Percentiles rank a stretch among this genome's conserved stretches.
phyloP scores from a whole-genome alignment of 2,888 invertebrate species.

The Lasioglossum marginatum region DNA sequence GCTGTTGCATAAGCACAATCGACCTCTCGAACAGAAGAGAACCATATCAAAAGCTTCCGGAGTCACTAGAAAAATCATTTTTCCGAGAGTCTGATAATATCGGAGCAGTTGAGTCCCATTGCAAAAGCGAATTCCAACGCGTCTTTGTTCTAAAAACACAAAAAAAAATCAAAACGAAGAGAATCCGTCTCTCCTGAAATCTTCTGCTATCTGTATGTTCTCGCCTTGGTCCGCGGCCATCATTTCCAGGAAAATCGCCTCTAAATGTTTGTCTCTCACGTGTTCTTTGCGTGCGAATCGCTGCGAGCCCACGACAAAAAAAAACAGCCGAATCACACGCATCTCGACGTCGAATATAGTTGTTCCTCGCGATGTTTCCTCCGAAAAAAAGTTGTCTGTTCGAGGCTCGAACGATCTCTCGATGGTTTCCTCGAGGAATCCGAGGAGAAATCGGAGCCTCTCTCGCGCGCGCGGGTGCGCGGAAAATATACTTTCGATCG shows the following conservation, averaged over 20 bases:
- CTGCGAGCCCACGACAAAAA: slow-evolving; percentile 76
- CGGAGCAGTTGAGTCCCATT: slow-evolving; percentile 11
- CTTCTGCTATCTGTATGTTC: slow-evolving; percentile 18
- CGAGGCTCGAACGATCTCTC: slow-evolving; percentile 1
- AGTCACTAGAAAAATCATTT: not conserved
- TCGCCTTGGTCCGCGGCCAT: slow-evolving; percentile 14
- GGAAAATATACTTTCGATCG: not conserved
- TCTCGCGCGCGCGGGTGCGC: not conserved
- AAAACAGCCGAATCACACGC: slow-evolving; percentile 29
- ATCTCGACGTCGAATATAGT: not conserved
- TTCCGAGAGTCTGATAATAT: not conserved
- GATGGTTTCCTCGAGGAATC: not conserved
- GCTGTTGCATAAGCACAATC: not conserved
- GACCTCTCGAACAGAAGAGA: not conserved
- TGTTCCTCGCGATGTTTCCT: not conserved
- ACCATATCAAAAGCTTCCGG: not conserved
- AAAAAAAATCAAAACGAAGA: not conserved
- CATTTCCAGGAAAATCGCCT: slow-evolving; percentile 38
- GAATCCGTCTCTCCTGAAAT: not conserved
- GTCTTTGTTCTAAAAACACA: not conserved
- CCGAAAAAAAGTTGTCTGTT: not conserved
- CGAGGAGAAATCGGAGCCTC: not conserved
- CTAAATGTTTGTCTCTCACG: slow-evolving; percentile 29
- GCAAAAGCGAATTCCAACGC: not conserved
- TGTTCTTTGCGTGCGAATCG: slow-evolving; percentile 73